Base-by-base conservation (phyloP, 1,140 invertebrate species). In the Bombyx mori region DNA sequence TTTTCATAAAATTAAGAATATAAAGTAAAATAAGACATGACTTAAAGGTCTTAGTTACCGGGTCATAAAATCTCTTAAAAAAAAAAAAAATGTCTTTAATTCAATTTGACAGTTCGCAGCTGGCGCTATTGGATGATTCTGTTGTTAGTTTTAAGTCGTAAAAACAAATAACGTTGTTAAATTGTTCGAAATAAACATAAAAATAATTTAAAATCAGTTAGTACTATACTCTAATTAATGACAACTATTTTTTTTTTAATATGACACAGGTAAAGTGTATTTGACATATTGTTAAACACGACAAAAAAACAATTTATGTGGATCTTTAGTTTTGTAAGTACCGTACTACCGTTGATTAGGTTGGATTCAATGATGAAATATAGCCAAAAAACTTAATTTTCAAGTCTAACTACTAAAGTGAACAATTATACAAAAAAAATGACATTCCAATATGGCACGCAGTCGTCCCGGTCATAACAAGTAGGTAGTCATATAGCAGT, bases 41-140 rank as follows among this genome's bases (percentile, higher is more conserved):
- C n/a, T n/a, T n/a, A n/a, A n/a, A n/a, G n/a, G n/a, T n/a, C n/a
- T n/a, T n/a, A n/a, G n/a, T n/a, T n/a, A n/a, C n/a, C n/a, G n/a
- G n/a, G n/a, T n/a, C n/a, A n/a, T n/a, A n/a, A n/a, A n/a, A n/a
- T n/a, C n/a, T n/a, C n/a, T n/a, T n/a, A n/a, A n/a, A n/a, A n/a
- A n/a, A n/a, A n/a, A n/a, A n/a, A n/a, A n/a, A n/a, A n/a, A n/a
- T n/a, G n/a, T n/a, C n/a, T n/a, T n/a, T 50, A 56, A 49, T 45
- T 53, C 57, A 61, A 65, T 76, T 82, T 84, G 79, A 84, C 81
- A 75, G 70, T 70, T 82, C 70, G 79, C 82, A 85, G 79, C 78
- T 84, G 78, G 70, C 59, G 58, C 62, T 63, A 56, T 65, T 63
- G 61, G 60, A 65, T 61, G 60, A 55, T 79, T 81, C 70, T 74